Percentiles rank a stretch among this genome's conserved stretches.
phyloP scores from a whole-genome alignment of 2,113 vertebrate genomes.

The Rhabdornis inornatus region DNA sequence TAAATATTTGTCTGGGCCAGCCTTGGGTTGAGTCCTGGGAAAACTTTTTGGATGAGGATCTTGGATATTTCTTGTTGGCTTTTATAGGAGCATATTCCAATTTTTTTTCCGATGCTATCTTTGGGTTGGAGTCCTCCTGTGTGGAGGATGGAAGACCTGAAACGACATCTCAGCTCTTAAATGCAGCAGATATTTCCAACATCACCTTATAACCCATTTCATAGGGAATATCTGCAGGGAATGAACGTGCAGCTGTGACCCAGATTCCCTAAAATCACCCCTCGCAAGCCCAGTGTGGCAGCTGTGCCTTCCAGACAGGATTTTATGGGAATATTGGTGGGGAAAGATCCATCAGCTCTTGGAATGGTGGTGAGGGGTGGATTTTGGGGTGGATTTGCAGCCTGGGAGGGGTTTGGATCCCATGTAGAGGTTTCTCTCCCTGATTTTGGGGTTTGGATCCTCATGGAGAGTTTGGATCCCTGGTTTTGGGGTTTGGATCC shows the following conservation, averaged over 20 bases:
- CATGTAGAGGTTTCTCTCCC: too few species aligned
- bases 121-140: slow-evolving; percentile 11
- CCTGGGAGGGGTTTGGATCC: too few species aligned
- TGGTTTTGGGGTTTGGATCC: background rate
- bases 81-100: background rate
- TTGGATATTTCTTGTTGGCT: background rate
- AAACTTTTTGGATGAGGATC: slow-evolving; percentile 39
- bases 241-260: background rate
- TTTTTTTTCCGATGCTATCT: background rate
- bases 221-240: background rate
- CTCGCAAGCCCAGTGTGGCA: fast-evolving
- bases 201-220: background rate
- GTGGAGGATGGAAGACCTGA: background rate
- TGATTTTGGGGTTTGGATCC: background rate
- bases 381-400: background rate
- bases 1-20: slow-evolving; percentile 61
- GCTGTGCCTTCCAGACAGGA: background rate
- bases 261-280: background rate
- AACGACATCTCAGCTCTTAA: background rate
- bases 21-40: slow-evolving; percentile 28
- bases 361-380: background rate
- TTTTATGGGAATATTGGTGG: background rate
- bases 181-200: background rate
- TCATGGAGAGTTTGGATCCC: background rate
- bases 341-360: background rate